Conservation (phyloP, 2,888 invertebrate genomes). For the Ophion ellenae region DNA sequence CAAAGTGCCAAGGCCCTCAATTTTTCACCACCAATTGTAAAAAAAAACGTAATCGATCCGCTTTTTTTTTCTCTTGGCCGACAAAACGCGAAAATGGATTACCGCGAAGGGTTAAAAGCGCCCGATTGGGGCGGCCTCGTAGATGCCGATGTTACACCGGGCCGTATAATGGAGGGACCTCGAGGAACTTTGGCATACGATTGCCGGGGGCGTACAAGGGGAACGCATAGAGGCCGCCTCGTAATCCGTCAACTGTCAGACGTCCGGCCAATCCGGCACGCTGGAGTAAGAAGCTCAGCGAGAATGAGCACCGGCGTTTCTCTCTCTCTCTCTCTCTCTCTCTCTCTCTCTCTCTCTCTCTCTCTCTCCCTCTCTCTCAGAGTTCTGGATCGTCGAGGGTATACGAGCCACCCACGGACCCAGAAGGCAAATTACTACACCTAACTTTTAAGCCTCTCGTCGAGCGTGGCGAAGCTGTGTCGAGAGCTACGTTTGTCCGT, state of each 20-base stretch:
- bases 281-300: constrained; percentile 69
- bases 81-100: constrained; percentile 32
- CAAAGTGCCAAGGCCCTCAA: constrained; percentile 14
- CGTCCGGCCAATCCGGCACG: constrained; percentile 82
- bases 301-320: constrained; percentile 46
- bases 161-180: constrained; percentile 77
- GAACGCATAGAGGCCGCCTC: constrained; percentile 80
- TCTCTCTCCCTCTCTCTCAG: constrained; percentile 6
- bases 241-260: constrained; percentile 84
- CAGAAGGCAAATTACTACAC: constrained; percentile 76
- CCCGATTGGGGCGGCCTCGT: constrained; percentile 53
- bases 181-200: constrained; percentile 44
- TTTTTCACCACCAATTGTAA: constrained; percentile 29
- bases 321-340: constrained; percentile 16
- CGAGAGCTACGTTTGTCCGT: constrained; percentile 57
- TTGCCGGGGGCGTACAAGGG: constrained; percentile 77
- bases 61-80: constrained; percentile 6
- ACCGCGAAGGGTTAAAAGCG: constrained; percentile 52
- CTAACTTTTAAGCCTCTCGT: constrained; percentile 61
- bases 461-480: constrained; percentile 60
- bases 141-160: constrained; percentile 41
- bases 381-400: constrained; percentile 60
- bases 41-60: constrained; percentile 33
- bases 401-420: constrained; percentile 79
- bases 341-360: constrained; percentile 21